Conservation (phyloP, 1,140 invertebrate species). For the Asbolus verrucosus region DNA sequence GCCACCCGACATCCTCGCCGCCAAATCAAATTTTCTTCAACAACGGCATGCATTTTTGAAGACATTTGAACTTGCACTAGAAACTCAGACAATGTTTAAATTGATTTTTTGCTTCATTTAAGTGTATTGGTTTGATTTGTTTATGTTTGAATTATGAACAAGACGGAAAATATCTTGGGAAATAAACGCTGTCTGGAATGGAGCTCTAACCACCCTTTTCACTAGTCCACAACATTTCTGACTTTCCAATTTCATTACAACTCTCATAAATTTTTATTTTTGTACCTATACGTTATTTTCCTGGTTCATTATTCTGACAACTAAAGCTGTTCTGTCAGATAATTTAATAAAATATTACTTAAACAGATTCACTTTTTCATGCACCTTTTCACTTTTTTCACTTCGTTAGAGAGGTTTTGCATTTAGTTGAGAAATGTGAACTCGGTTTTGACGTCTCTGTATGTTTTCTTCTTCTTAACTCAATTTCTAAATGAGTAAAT, state of each 20-base stretch:
- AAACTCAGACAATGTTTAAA: constrained; percentile 1
- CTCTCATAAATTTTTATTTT: too few relatives aligned
- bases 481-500: too few relatives aligned
- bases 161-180: neutral
- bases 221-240: neutral
- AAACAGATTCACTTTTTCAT: too few relatives aligned
- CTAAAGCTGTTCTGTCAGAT: too few relatives aligned
- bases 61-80: neutral
- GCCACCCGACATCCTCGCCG: neutral
- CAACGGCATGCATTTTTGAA: constrained; percentile 4
- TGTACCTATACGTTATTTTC: too few relatives aligned
- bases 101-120: constrained; percentile 10
- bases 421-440: too few relatives aligned
- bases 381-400: too few relatives aligned
- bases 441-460: too few relatives aligned
- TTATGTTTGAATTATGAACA: neutral
- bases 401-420: too few relatives aligned
- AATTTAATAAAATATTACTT: too few relatives aligned
- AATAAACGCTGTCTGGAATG: neutral
- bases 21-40: constrained; percentile 26
- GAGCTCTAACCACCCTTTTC: neutral
- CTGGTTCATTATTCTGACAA: too few relatives aligned
- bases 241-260: neutral
- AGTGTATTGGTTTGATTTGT: neutral
- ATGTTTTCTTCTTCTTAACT: too few relatives aligned